These are phyloP conservation scores for Mastomys coucha DNA, from an alignment of 2,113 vertebrate genomes.

Conservation along the genomic window DNA sequence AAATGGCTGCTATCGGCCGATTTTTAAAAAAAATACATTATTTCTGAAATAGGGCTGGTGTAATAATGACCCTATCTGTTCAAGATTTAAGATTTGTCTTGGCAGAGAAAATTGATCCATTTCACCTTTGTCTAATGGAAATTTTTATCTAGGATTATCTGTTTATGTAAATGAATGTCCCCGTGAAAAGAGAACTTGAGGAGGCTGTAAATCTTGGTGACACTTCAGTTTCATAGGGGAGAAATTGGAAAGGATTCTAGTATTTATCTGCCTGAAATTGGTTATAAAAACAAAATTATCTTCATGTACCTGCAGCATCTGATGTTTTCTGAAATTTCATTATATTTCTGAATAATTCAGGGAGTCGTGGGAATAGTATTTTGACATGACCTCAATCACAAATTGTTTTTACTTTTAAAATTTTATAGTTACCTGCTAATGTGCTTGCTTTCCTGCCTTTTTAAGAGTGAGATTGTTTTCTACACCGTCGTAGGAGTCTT, in stretches of 20 bases:
- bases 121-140: slow-evolving; percentile 99
- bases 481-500: slow-evolving; percentile 3
- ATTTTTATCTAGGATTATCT: slow-evolving; percentile 99
- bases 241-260: slow-evolving; percentile 90
- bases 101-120: slow-evolving; percentile 99
- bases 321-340: slow-evolving; percentile 90
- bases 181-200: slow-evolving; percentile 93
- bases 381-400: slow-evolving; percentile 76
- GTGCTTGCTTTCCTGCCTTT: slow-evolving; percentile 14
- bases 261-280: slow-evolving; percentile 91
- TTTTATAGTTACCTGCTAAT: slow-evolving; percentile 67
- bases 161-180: slow-evolving; percentile 99
- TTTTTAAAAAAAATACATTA: slow-evolving; percentile 98
- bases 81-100: slow-evolving; percentile 99
- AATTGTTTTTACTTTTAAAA: slow-evolving; percentile 76
- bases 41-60: slow-evolving; percentile 98
- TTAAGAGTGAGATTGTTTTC: not conserved
- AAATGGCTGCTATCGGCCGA: slow-evolving; percentile 98
- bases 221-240: slow-evolving; percentile 91
- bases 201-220: slow-evolving; percentile 96
- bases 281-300: slow-evolving; percentile 93
- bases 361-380: slow-evolving; percentile 51
- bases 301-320: slow-evolving; percentile 88
- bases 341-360: slow-evolving; percentile 87
- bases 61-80: slow-evolving; percentile 99